Evolutionary conservation across 1,140 invertebrate species (phyloP).

Genomic region (Pseudomyrmex pallidus): DNA sequence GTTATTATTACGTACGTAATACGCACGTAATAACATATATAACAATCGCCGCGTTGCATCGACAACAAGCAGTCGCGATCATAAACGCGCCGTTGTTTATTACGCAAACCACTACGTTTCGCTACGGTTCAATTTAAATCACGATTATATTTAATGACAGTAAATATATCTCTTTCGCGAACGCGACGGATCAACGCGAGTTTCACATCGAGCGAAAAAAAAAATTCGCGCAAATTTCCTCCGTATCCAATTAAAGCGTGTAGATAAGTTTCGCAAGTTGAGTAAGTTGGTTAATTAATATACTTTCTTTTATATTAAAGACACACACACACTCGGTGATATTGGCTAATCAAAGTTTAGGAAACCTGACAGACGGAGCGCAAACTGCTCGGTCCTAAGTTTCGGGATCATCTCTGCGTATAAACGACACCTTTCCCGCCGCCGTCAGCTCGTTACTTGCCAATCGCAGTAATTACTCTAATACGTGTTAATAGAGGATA

Average conservation of each 20-base stretch:
- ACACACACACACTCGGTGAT: not conserved
- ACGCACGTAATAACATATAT: no score
- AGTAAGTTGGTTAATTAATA: not conserved
- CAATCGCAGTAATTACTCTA: conserved; percentile 55
- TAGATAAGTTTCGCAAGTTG: not conserved
- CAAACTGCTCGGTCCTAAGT: not conserved
- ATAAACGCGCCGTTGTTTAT: not conserved
- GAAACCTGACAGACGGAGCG: conserved; percentile 5
- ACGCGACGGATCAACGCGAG: not conserved
- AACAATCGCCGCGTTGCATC: not conserved
- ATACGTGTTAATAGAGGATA: conserved; percentile 55
- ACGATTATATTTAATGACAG: not conserved
- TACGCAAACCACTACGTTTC: not conserved
- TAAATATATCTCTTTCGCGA: not conserved
- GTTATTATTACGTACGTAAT: conserved; percentile 10
- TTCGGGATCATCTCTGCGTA: conserved; percentile 18
- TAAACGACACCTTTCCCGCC: not conserved
- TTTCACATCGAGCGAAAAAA: not conserved
- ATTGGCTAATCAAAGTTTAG: not conserved
- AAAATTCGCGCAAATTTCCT: not conserved
- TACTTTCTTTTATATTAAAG: not conserved
- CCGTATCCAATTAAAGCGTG: no score
- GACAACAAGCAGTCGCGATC: not conserved
- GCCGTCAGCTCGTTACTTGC: conserved; percentile 39
- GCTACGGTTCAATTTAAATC: not conserved